Conservation (phyloP, 1,140 invertebrate genomes). For the Phenacoccus solenopsis region DNA sequence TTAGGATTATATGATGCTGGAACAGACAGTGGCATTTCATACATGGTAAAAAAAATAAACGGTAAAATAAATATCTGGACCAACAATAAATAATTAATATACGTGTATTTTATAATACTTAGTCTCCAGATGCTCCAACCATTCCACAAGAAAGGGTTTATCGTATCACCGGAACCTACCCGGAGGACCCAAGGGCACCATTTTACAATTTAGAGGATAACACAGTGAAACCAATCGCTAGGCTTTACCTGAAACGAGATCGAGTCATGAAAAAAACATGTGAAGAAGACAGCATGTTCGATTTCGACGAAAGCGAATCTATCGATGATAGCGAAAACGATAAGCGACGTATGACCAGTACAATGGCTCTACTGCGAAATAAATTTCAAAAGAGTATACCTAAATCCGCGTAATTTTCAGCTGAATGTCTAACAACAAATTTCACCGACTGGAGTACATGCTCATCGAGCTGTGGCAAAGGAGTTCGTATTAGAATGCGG, state of each 20-base stretch:
- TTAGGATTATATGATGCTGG: constrained; percentile 90
- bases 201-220: constrained; percentile 70
- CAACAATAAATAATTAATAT: not conserved
- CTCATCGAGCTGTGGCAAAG: constrained; percentile 53
- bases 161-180: constrained; percentile 72
- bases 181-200: constrained; percentile 74
- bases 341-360: constrained; percentile 47
- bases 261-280: constrained; percentile 23
- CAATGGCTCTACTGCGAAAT: not conserved
- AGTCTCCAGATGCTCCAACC: constrained; percentile 76
- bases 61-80: not conserved
- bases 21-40: constrained; percentile 83
- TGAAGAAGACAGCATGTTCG: constrained; percentile 14
- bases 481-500: constrained; percentile 32
- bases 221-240: constrained; percentile 41
- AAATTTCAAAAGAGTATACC: not conserved
- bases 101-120: constrained; percentile 11
- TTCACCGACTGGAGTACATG: constrained; percentile 67
- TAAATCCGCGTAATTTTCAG: not conserved
- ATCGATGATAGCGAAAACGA: constrained; percentile 60
- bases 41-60: constrained; percentile 53
- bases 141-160: constrained; percentile 76
- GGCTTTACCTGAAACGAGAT: constrained; percentile 20
- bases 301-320: constrained; percentile 37
- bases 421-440: constrained; percentile 51